Evolutionary conservation across 37 sponge, comb jelly and placozoan genomes (phyloP), one percentile per base, ranked within the genome.

Genomic region (Haliclona indistincta): DNA sequence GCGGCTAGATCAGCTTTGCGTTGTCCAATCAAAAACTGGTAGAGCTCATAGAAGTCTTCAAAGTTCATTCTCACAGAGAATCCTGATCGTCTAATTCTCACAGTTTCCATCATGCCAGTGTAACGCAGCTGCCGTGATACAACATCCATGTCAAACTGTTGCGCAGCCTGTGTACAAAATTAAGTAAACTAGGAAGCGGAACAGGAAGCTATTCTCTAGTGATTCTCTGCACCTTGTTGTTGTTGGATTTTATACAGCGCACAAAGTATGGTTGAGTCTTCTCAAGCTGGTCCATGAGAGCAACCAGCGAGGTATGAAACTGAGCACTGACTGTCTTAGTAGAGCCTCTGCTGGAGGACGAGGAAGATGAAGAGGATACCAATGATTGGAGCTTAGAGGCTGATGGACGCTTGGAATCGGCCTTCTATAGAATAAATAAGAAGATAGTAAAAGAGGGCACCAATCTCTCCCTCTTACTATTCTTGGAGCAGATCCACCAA

Each of bases 71-170:
- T 75, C 72, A 97, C 88, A 26, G 94, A 81, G 67, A 91, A 97
- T 71, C 98, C 95, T 49, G 92, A 79, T 74, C 91, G 91, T 68
- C 98, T 81, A 26, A 97, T 94, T 70, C 80, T 75, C 26, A 97
- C 82, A n/a, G 98, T 94, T 65, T 97, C 92, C 71, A 97, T 75
- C 94, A 97, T 91, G 17, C 98, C 98, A 45, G 95, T 91, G 81
- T 97, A 97, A 33, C 95, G 71, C 62, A 97, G 86, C 70, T 97
- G 98, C 5, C 92, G 63, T 38, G 88, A 54, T 3, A 97, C 95
- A 19, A 94, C 71, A 0, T 91, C 89, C 28, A 77, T 43, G 56
- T 97, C 92, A 78, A 97, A 97, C 77, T 84, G 62, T 44, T 86
- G 63, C 2, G 92, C 75, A 47, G 82, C 81, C 89, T 88, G 34